phyloP scores from a whole-genome alignment of 2,888 invertebrate species.

The Pristionchus maxplancki region DNA sequence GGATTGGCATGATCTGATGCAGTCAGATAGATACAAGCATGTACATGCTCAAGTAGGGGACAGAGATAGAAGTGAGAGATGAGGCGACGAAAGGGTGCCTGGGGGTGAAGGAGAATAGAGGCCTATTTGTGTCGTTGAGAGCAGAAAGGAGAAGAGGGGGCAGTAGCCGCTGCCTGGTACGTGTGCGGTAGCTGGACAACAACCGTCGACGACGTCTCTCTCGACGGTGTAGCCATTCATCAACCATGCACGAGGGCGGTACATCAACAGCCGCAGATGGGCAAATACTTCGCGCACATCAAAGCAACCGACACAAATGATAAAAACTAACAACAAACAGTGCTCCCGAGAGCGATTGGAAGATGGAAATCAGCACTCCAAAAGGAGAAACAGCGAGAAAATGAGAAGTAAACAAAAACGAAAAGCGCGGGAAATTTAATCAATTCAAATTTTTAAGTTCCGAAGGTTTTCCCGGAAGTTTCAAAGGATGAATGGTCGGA shows the following conservation, averaged over 20 bases:
- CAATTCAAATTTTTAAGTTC: neutral
- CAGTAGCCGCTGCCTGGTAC: slow-evolving; percentile 47
- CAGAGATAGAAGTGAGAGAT: slow-evolving; percentile 9
- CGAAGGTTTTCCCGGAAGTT: neutral
- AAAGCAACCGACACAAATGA: slow-evolving; percentile 3
- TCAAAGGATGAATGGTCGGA: neutral
- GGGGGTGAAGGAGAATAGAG: slow-evolving; percentile 40
- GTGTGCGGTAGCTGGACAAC: neutral
- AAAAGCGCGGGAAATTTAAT: neutral
- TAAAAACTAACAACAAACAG: slow-evolving; percentile 30
- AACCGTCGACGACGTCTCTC: slow-evolving; percentile 10
- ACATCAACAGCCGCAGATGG: slow-evolving; percentile 23
- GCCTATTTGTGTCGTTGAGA: slow-evolving; percentile 46
- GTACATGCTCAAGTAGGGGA: slow-evolving; percentile 32
- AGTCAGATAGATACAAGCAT: slow-evolving; percentile 39
- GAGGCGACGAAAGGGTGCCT: slow-evolving; percentile 22
- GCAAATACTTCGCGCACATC: slow-evolving; percentile 9
- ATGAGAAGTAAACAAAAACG: neutral
- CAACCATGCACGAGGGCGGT: slow-evolving; percentile 6
- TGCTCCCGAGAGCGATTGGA: neutral
- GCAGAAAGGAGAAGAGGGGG: slow-evolving; percentile 3
- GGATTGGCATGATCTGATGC: neutral
- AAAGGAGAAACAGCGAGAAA: neutral
- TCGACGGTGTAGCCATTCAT: slow-evolving; percentile 24
- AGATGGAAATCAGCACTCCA: neutral